Evolutionary conservation across 2,797 vertebrate species (phyloP).

Genomic region (Epinephelus malabaricus): DNA sequence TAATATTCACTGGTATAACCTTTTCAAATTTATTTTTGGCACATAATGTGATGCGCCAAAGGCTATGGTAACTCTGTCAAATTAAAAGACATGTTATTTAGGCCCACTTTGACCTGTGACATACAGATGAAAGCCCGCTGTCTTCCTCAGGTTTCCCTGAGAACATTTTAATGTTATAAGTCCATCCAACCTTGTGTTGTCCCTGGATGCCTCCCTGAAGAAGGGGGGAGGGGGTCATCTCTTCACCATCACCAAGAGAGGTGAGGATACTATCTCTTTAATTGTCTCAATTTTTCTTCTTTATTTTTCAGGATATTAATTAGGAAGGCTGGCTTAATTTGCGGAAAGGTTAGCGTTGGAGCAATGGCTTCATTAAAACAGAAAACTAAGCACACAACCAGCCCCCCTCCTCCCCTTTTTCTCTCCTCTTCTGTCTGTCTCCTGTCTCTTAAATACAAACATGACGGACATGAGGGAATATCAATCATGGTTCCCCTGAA

Average conservation of each 20-base stretch:
- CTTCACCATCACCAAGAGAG: conserved; percentile 41
- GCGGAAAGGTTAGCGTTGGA: conserved; percentile 60
- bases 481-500: conserved; percentile 40
- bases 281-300: conserved; percentile 52
- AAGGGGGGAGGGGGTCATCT: conserved; percentile 20
- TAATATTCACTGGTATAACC: background rate
- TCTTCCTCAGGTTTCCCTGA: conserved; percentile 4
- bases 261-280: conserved; percentile 48
- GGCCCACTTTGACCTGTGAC: conserved; percentile 14
- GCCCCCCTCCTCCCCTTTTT: conserved; percentile 7
- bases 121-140: background rate
- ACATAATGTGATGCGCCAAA: background rate
- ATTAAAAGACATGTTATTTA: conserved; percentile 14
- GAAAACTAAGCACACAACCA: conserved; percentile 39
- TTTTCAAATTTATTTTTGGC: background rate
- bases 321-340: conserved; percentile 60
- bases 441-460: conserved; percentile 59
- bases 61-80: background rate
- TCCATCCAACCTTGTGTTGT: conserved; percentile 32
- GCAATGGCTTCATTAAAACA: conserved; percentile 63
- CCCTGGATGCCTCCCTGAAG: conserved; percentile 19
- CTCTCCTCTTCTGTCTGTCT: conserved; percentile 20
- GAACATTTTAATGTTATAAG: conserved; percentile 25
- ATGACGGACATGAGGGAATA: conserved; percentile 48
- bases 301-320: conserved; percentile 68